Evolutionary conservation across 1,140 invertebrate genomes (phyloP), one percentile per base, ranked within the genome.

Genomic region (Chelonus insularis): DNA sequence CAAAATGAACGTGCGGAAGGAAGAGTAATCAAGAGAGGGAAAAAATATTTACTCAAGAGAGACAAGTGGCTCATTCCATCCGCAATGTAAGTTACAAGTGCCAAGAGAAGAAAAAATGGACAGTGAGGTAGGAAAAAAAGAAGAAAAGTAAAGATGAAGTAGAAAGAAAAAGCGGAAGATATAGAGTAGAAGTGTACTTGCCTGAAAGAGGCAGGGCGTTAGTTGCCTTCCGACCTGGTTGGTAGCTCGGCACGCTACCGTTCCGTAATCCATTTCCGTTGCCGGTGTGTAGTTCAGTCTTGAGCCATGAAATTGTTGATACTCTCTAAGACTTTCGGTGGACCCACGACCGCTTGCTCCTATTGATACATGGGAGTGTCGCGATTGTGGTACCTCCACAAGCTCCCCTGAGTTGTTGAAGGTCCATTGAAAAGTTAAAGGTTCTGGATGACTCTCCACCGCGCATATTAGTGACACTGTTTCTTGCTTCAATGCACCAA

Each of bases 351-450:
- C 86, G 84, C 62, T 84, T 73, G 70, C 83, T 80, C 61, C 56
- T 4, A 77, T 71, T 32, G 83, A 83, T 71, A 84, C 83, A 68
- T 83, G 86, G 57, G 86, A 86, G 72, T 86, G 87, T 60, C 84
- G 81, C 29, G 86, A 84, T 18, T 88, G 83, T 6, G 90, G 85
- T 41, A 93, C 83, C 72, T 92, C 89, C 0, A 88, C 88, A 71
- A 91, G 86, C 72, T 93, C 91, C 6, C 91, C 90, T 39, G 91
- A 92, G 73, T 91, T 93, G 81, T 94, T 93, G 83, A 94, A 93
- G 39, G 91, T 92, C 92, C 92, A 94, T 63, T 91, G 90, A 76
- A 92, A 94, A 73, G 87, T 87, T 67, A 89, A 85, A 8, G 89
- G 83, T 0, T 90, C 85, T 7, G 93, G 93, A 72, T 94, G 93